These are phyloP conservation scores for Tamandua tetradactyla DNA, from an alignment of 2,797 vertebrate genomes.

Conservation along the genomic window DNA sequence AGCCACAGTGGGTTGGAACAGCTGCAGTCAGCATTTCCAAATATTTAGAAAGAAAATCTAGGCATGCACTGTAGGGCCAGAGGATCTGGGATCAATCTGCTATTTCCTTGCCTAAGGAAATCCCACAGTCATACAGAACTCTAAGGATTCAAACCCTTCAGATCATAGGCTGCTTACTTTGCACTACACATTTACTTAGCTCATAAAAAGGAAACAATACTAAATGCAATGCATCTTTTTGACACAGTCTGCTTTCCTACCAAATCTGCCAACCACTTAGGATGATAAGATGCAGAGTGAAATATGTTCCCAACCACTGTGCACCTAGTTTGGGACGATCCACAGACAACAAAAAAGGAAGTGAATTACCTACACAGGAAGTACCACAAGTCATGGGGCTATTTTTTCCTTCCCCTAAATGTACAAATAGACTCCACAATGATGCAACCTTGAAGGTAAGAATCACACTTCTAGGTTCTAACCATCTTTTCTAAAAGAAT, in stretches of 20 bases:
- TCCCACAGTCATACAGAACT: neutral
- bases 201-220: neutral
- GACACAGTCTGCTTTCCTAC: neutral
- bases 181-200: neutral
- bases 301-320: neutral
- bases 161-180: neutral
- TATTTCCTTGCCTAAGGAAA: neutral
- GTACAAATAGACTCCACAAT: neutral
- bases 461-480: neutral
- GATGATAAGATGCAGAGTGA: neutral
- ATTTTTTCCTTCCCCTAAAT: neutral
- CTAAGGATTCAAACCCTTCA: neutral
- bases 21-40: neutral
- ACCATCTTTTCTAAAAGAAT: neutral
- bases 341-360: neutral
- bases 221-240: constrained; percentile 21
- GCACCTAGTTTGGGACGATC: neutral
- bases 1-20: neutral
- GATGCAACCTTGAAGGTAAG: neutral
- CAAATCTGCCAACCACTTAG: neutral
- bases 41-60: neutral
- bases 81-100: neutral
- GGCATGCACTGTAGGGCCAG: neutral
- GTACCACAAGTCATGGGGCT: neutral
- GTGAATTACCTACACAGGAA: neutral